Evolutionary conservation across 1,140 invertebrate genomes (phyloP).

Genomic region (Hyles euphorbiae): DNA sequence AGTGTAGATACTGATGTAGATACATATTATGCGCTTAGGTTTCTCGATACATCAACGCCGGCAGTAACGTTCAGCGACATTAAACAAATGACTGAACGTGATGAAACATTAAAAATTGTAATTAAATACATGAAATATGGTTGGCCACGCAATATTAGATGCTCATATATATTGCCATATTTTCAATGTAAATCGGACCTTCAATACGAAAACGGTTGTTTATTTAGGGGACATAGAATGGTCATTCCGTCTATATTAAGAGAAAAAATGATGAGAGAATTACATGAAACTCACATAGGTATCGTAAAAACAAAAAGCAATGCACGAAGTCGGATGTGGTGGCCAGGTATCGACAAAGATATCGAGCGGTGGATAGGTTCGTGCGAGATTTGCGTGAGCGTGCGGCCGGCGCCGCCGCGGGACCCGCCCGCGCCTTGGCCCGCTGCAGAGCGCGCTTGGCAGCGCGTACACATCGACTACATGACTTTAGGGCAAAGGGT

Average conservation of each 20-base stretch:
- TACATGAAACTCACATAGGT: too few relatives aligned
- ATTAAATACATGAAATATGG: slow-evolving; percentile 1
- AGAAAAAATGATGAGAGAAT: too few relatives aligned
- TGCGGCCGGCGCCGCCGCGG: too few relatives aligned
- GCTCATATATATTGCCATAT: slow-evolving; percentile 14
- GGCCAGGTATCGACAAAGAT: slow-evolving; percentile 8
- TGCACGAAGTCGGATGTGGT: slow-evolving; percentile 27
- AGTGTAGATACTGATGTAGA: neutral
- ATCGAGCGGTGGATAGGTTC: slow-evolving; percentile 16
- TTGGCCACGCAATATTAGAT: slow-evolving; percentile 19
- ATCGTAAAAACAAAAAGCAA: neutral
- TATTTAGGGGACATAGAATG: too few relatives aligned
- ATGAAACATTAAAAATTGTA: slow-evolving; percentile 3
- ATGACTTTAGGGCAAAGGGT: too few relatives aligned
- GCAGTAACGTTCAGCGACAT: slow-evolving; percentile 8
- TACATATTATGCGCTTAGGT: neutral
- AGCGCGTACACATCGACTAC: too few relatives aligned
- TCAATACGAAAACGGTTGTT: too few relatives aligned
- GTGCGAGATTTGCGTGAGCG: neutral
- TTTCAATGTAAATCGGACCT: neutral
- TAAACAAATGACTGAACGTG: slow-evolving; percentile 6
- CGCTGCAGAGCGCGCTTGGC: too few relatives aligned
- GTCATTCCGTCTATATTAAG: too few relatives aligned
- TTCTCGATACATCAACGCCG: slow-evolving; percentile 7
- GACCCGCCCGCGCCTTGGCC: too few relatives aligned